Evolutionary conservation across 2,797 vertebrate genomes (phyloP), one percentile per base, ranked within the genome.

Genomic region (Tympanoctomys barrerae): DNA sequence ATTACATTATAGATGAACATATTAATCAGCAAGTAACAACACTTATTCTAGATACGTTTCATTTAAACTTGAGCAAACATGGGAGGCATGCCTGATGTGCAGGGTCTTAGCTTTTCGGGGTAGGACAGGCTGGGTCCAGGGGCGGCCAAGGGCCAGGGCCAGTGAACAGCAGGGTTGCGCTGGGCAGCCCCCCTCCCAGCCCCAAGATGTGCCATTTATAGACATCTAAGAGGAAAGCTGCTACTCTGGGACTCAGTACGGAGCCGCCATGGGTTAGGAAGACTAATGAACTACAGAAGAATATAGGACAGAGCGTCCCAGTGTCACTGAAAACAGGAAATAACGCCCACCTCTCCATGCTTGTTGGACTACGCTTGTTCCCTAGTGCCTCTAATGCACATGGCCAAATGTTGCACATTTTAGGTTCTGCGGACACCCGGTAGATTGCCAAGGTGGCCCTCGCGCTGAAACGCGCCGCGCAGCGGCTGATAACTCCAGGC

Each of bases 51-150:
- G 54, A 16, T 73, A 86, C 89, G 52, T 81, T 75, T 96, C 5
- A 66, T 46, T 93, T 78, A 78, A 84, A 12, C 79, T 90, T 79
- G 49, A 81, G 68, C 54, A 94, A 77, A 64, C 36, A 54, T n/a
- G 31, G 5, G 13, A 57, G 42, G 19, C 12, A 31, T n/a, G 6
- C 46, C 24, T 70, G 13, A 46, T 78, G 18, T 57, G 7, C 39
- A 52, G 22, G 68, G 83, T 22, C n/a, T 33, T 8, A 66, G 33
- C 46, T 87, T 39, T 78, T 24, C 21, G 59, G 1, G 28, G 26
- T 18, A n/a, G 6, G 42, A 3, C 11, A 36, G 33, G 12, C 64
- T 36, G 85, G 46, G 21, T 68, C 54, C 14, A 8, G 57, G 26
- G 33, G 28, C 42, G 82, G 77, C 18, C 49, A 31, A 71, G 31